Conservation (phyloP, 1,140 invertebrate genomes). For the Zaprionus gabonicus region DNA sequence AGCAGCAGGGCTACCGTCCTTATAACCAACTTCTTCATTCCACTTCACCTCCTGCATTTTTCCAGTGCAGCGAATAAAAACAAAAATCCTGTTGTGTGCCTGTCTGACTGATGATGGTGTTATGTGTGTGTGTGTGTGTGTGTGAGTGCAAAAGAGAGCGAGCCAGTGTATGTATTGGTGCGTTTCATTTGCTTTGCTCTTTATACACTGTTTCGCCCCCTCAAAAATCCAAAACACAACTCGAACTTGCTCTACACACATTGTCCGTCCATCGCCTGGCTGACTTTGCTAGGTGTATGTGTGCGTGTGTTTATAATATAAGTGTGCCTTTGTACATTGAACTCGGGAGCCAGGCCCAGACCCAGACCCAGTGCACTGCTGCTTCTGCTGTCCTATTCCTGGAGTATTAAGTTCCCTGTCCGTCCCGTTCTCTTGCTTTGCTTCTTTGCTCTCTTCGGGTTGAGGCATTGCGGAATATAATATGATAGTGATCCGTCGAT, state of each 20-base stretch:
- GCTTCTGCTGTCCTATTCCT: slow-evolving; percentile 42
- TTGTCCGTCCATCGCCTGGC: slow-evolving; percentile 63
- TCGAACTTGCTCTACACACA: slow-evolving; percentile 73
- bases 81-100: slow-evolving; percentile 69
- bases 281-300: slow-evolving; percentile 39
- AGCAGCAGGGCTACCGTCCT: slow-evolving; percentile 17
- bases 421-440: slow-evolving; percentile 29
- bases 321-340: slow-evolving; percentile 72
- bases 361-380: slow-evolving; percentile 7
- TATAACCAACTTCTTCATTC: slow-evolving; percentile 20
- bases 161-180: slow-evolving; percentile 35
- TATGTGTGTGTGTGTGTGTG: slow-evolving; percentile 17
- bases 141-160: slow-evolving; percentile 3
- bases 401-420: slow-evolving; percentile 35
- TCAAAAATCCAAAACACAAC: slow-evolving; percentile 65
- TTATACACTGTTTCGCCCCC: slow-evolving; percentile 61
- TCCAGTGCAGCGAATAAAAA: slow-evolving; percentile 53
- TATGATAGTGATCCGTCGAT: not conserved
- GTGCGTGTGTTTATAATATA: slow-evolving; percentile 20
- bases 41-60: slow-evolving; percentile 38
- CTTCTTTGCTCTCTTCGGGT: not conserved
- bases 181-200: slow-evolving; percentile 66
- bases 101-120: slow-evolving; percentile 35
- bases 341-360: slow-evolving; percentile 47
- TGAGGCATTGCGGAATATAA: not conserved